A percentile compares a stretch with the other conserved stretches of the same genome.
phyloP scores from a whole-genome alignment of 2,797 vertebrate species.

The Enteromius radiatus region DNA sequence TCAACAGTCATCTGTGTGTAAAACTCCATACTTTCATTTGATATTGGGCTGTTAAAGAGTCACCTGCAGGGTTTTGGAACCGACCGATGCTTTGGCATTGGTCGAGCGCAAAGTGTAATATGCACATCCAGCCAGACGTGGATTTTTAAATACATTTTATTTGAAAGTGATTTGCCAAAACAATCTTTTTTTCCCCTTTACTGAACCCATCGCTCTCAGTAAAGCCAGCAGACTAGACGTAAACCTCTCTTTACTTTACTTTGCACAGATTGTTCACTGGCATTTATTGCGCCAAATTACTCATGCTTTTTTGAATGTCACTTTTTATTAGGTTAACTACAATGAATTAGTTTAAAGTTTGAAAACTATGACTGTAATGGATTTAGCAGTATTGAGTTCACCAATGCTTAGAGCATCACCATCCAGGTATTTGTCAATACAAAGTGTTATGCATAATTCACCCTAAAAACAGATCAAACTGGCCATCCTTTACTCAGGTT shows the following conservation, averaged over 20 bases:
- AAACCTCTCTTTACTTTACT: slow-evolving; percentile 63
- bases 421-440: slow-evolving; percentile 55
- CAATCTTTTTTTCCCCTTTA: slow-evolving; percentile 68
- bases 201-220: slow-evolving; percentile 66
- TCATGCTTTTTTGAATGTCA: slow-evolving; percentile 56
- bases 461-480: slow-evolving; percentile 54
- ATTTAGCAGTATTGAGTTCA: slow-evolving; percentile 67
- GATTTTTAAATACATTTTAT: slow-evolving; percentile 76
- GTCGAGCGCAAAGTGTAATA: slow-evolving; percentile 69
- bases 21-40: slow-evolving; percentile 70
- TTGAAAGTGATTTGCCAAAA: slow-evolving; percentile 79
- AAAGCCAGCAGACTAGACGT: slow-evolving; percentile 68
- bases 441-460: slow-evolving; percentile 58
- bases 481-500: neutral
- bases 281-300: slow-evolving; percentile 63
- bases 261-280: slow-evolving; percentile 56
- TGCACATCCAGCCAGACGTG: slow-evolving; percentile 62
- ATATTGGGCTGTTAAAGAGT: slow-evolving; percentile 74
- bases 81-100: slow-evolving; percentile 65
- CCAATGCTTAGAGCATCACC: slow-evolving; percentile 44
- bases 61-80: slow-evolving; percentile 77
- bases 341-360: slow-evolving; percentile 60
- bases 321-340: slow-evolving; percentile 52
- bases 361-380: slow-evolving; percentile 68
- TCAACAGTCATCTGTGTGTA: slow-evolving; percentile 72